A percentile compares a stretch with the other conserved stretches of the same genome.
Conservation (phyloP, 2,113 vertebrate species). For the Gorsachius goisagi region DNA sequence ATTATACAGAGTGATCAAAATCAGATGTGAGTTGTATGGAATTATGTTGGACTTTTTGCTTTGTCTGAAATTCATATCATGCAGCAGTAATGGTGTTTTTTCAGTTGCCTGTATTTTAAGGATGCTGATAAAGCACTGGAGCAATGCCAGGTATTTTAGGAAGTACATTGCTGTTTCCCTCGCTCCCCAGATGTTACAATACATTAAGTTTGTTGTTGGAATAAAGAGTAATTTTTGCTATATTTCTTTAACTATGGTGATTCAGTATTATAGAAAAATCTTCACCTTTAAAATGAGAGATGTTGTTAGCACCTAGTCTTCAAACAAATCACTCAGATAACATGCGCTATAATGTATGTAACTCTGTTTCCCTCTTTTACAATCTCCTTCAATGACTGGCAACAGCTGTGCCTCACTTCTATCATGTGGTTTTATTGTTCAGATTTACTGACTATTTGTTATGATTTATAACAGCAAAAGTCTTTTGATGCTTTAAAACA, state of each 20-base stretch:
- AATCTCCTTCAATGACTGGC: background rate
- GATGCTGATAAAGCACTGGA: conserved; percentile 23
- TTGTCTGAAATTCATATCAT: background rate
- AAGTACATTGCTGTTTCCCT: background rate
- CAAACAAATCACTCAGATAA: conserved; percentile 11
- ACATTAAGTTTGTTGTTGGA: background rate
- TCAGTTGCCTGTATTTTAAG: background rate
- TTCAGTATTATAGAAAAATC: background rate
- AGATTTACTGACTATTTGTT: conserved; percentile 17
- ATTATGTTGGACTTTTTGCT: background rate
- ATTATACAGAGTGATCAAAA: background rate
- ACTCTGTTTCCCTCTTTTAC: background rate
- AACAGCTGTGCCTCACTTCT: conserved; percentile 14
- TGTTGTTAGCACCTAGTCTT: background rate
- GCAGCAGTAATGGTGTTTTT: background rate
- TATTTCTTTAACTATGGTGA: background rate
- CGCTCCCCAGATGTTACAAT: background rate
- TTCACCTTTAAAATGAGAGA: background rate
- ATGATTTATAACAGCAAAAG: conserved; percentile 31
- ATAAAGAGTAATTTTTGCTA: background rate
- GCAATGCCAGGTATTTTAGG: background rate
- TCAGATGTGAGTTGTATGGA: background rate
- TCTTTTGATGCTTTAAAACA: conserved; percentile 57
- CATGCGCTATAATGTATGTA: background rate
- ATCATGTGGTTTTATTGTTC: background rate